Conservation (phyloP, 2,888 invertebrate genomes). For the Reticulitermes lucifugus region DNA sequence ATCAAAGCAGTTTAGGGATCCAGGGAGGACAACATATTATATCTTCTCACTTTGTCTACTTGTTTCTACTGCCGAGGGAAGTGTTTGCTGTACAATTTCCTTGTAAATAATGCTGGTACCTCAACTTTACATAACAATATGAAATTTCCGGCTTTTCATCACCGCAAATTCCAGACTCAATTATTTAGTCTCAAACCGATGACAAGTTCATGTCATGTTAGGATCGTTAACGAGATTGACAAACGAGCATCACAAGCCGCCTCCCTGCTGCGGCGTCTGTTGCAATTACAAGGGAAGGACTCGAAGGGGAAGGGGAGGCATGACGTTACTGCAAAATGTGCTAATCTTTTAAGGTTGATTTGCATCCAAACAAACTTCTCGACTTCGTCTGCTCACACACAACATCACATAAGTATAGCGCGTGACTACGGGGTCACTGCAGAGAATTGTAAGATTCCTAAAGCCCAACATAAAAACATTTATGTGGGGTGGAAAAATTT, state of each 20-base stretch:
- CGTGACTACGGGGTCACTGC: too few relatives aligned
- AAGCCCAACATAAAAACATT: too few relatives aligned
- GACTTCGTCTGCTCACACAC: background rate
- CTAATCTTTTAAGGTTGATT: slow-evolving; percentile 42
- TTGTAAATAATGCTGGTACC: slow-evolving; percentile 32
- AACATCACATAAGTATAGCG: too few relatives aligned
- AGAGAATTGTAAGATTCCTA: too few relatives aligned
- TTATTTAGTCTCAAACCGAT: slow-evolving; percentile 45
- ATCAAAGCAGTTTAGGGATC: background rate
- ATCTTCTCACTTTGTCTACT: background rate
- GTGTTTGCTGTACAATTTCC: background rate
- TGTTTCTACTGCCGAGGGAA: background rate
- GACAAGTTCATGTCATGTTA: slow-evolving; percentile 48
- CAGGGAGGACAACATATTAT: background rate
- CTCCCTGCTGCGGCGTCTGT: slow-evolving; percentile 43
- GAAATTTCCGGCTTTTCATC: slow-evolving; percentile 32
- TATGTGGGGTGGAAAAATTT: too few relatives aligned
- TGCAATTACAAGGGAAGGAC: slow-evolving; percentile 50
- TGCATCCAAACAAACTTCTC: slow-evolving; percentile 27
- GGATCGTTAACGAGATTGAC: slow-evolving; percentile 50
- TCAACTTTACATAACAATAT: slow-evolving; percentile 40
- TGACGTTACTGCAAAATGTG: slow-evolving; percentile 17
- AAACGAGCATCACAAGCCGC: slow-evolving; percentile 48
- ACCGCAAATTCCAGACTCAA: slow-evolving; percentile 44
- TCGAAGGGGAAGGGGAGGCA: background rate